A percentile compares a stretch with the other conserved stretches of the same genome.
These are phyloP conservation scores for Stegodyphus dumicola DNA, from an alignment of 1,140 invertebrate species.

Conservation along the genomic window DNA sequence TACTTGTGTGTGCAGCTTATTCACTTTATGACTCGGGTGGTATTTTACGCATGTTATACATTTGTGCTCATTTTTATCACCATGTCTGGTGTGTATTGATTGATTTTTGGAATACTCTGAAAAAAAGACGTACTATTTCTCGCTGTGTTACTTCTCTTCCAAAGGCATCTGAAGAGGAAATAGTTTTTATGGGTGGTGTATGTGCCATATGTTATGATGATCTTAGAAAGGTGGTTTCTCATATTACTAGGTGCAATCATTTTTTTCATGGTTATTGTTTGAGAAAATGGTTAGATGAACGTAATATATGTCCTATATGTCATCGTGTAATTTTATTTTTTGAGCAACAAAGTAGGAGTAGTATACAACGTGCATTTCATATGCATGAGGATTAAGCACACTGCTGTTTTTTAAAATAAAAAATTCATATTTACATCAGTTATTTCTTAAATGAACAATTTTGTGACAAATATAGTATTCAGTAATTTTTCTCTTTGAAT, in stretches of 20 bases:
- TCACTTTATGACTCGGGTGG: conserved; percentile 33
- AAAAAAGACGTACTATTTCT: not conserved
- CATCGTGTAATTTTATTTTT: conserved; percentile 8
- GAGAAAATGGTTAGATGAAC: conserved; percentile 39
- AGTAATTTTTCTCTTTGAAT: too few relatives aligned
- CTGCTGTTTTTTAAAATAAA: too few relatives aligned
- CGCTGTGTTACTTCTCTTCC: conserved; percentile 27
- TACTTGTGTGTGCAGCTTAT: conserved; percentile 5
- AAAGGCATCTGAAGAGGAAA: conserved; percentile 26
- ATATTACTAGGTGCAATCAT: conserved; percentile 44
- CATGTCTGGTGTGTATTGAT: conserved; percentile 26
- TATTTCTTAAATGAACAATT: too few relatives aligned
- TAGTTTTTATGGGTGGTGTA: conserved; percentile 16
- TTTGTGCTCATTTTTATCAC: conserved; percentile 38
- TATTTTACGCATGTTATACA: conserved; percentile 27
- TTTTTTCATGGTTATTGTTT: conserved; percentile 49
- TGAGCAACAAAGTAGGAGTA: too few relatives aligned
- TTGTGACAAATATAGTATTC: too few relatives aligned
- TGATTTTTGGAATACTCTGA: not conserved
- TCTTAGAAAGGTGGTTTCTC: not conserved
- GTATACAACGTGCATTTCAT: too few relatives aligned
- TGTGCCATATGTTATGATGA: conserved; percentile 44
- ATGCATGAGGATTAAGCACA: too few relatives aligned
- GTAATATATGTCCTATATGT: conserved; percentile 43
- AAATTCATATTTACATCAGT: too few relatives aligned